These are phyloP conservation scores for Thunnus thynnus DNA, from an alignment of 2,113 vertebrate species.

Conservation along the genomic window DNA sequence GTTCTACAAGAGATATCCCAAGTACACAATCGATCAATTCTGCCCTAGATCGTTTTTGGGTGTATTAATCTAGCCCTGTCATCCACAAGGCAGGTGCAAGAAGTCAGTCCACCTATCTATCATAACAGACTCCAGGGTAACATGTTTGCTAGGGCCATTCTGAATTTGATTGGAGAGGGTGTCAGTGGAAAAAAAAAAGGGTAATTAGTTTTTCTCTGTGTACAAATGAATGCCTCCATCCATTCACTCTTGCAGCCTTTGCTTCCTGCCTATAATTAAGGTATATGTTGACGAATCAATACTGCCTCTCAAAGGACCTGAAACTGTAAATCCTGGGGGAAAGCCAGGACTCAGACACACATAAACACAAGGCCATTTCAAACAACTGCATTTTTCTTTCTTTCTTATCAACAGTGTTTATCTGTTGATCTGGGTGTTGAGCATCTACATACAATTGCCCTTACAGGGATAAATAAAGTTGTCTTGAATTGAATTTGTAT, in stretches of 20 bases:
- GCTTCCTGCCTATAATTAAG: slow-evolving; percentile 26
- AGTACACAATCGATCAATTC: background rate
- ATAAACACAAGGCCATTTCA: background rate
- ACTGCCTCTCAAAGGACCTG: slow-evolving; percentile 27
- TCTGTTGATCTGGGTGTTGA: too few species aligned
- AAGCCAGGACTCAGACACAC: background rate
- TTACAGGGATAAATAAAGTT: too few species aligned
- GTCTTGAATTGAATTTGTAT: too few species aligned
- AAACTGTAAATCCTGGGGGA: slow-evolving; percentile 10
- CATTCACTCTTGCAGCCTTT: background rate
- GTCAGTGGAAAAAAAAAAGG: background rate
- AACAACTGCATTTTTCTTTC: background rate
- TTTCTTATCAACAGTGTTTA: background rate
- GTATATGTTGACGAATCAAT: slow-evolving; percentile 44
- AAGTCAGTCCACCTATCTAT: background rate
- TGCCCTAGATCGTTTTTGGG: too few species aligned
- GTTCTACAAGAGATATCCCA: background rate
- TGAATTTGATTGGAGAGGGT: slow-evolving; percentile 8
- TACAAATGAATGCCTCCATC: slow-evolving; percentile 4
- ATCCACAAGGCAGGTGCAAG: background rate
- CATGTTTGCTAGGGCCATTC: background rate
- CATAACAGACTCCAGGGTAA: background rate
- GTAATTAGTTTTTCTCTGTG: slow-evolving; percentile 13
- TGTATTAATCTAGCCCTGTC: background rate
- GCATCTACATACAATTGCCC: too few species aligned